Conservation (phyloP, 2,888 invertebrate species). For the Netelia melanura region DNA sequence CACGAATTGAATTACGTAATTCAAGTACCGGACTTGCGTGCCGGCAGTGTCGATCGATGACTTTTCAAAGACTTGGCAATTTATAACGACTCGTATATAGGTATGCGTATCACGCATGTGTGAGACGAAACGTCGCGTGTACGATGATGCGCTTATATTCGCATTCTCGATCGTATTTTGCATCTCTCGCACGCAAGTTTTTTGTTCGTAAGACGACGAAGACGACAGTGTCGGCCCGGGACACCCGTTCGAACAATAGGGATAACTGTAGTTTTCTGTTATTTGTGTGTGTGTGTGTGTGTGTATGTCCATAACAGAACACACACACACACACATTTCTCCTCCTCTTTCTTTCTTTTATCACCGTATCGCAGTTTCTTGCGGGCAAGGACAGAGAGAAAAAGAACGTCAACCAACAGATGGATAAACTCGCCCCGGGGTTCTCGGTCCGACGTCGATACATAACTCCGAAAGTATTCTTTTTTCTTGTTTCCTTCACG, state of each 20-base stretch:
- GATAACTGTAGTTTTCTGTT: slow-evolving; percentile 66
- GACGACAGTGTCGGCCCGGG: slow-evolving; percentile 13
- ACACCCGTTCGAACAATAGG: slow-evolving; percentile 57
- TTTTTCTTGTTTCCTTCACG: slow-evolving; percentile 65
- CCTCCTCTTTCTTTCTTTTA: slow-evolving; percentile 56
- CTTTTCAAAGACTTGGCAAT: slow-evolving; percentile 47
- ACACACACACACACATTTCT: slow-evolving; percentile 60
- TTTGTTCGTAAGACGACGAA: slow-evolving; percentile 36
- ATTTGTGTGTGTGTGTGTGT: slow-evolving; percentile 9
- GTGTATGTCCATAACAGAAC: no score
- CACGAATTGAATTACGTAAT: not conserved
- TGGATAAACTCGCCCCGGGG: slow-evolving; percentile 76
- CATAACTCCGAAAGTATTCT: slow-evolving; percentile 76
- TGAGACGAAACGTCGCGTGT: slow-evolving; percentile 34
- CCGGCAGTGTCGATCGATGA: slow-evolving; percentile 55
- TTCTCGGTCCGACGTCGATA: slow-evolving; percentile 64
- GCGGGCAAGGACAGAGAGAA: slow-evolving; percentile 46
- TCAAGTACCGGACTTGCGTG: slow-evolving; percentile 47
- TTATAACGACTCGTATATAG: not conserved
- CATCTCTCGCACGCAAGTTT: slow-evolving; percentile 58
- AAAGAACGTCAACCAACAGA: slow-evolving; percentile 73
- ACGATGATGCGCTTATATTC: slow-evolving; percentile 27
- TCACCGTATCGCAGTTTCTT: slow-evolving; percentile 48
- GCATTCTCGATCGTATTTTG: slow-evolving; percentile 43
- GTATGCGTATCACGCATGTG: slow-evolving; percentile 10